These are phyloP conservation scores for Ichneumon xanthorius DNA, from an alignment of 2,888 invertebrate species.

Conservation along the genomic window DNA sequence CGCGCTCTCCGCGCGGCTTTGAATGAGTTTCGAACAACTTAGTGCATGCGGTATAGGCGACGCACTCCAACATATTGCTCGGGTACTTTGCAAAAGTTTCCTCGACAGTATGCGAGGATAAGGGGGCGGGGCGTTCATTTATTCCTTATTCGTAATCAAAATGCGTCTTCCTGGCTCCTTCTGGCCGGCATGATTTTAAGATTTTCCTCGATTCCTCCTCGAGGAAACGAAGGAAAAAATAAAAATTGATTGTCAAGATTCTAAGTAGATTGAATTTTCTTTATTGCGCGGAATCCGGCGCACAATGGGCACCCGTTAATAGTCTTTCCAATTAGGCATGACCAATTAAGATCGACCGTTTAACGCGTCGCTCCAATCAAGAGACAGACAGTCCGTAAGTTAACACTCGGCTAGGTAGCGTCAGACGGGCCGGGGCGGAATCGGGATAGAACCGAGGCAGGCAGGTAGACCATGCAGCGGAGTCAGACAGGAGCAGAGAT, in stretches of 20 bases:
- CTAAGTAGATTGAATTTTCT: conserved; percentile 35
- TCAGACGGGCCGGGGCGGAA: conserved; percentile 13
- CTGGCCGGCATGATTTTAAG: background rate
- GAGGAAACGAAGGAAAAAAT: background rate
- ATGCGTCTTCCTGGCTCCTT: background rate
- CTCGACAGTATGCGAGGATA: conserved; percentile 25
- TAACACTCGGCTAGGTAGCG: conserved; percentile 79
- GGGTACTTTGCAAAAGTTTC: conserved; percentile 44
- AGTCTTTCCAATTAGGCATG: conserved; percentile 80
- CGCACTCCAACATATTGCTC: conserved; percentile 48
- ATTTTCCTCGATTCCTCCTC: background rate
- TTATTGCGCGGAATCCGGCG: conserved; percentile 32
- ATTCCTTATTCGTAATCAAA: background rate
- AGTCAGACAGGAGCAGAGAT: conserved; percentile 49
- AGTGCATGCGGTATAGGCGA: conserved; percentile 19
- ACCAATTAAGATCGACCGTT: conserved; percentile 80
- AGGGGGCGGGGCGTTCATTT: conserved; percentile 35
- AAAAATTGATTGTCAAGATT: background rate
- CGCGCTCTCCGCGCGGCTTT: conserved; percentile 14
- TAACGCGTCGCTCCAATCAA: conserved; percentile 72
- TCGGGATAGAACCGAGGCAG: conserved; percentile 30
- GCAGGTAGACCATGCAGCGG: conserved; percentile 18
- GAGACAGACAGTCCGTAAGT: conserved; percentile 79
- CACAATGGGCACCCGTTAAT: conserved; percentile 71
- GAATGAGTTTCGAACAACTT: conserved; percentile 51